phyloP scores from a whole-genome alignment of 2,888 invertebrate species.

The Alloplasta piceator region DNA sequence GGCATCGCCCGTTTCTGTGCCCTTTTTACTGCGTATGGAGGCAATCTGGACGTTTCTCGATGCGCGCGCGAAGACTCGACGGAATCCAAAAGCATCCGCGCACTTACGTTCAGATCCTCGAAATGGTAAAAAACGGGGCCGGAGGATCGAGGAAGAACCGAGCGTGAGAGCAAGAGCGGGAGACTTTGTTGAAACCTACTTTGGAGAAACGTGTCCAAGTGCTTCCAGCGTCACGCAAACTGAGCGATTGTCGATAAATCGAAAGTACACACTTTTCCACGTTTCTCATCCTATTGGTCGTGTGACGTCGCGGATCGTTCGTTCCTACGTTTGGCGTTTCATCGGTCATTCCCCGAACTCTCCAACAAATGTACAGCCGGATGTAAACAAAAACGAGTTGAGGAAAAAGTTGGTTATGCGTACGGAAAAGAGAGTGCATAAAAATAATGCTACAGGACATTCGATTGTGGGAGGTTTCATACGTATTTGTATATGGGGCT shows the following conservation, averaged over 20 bases:
- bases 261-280: slow-evolving; percentile 31
- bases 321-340: neutral
- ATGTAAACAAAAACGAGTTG: too few relatives aligned
- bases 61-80: slow-evolving; percentile 11
- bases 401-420: too few relatives aligned
- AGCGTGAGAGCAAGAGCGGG: neutral
- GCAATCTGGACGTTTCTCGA: slow-evolving; percentile 41
- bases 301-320: slow-evolving; percentile 8
- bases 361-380: too few relatives aligned
- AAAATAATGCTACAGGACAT: too few relatives aligned
- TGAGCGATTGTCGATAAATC: slow-evolving; percentile 47
- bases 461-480: too few relatives aligned
- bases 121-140: too few relatives aligned
- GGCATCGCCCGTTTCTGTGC: slow-evolving; percentile 18
- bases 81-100: neutral
- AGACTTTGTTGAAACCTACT: slow-evolving; percentile 37
- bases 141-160: too few relatives aligned
- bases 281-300: slow-evolving; percentile 2
- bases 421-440: too few relatives aligned
- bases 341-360: neutral
- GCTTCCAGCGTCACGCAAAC: slow-evolving; percentile 11
- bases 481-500: too few relatives aligned
- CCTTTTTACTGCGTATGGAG: slow-evolving; percentile 35
- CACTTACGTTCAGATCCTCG: neutral
- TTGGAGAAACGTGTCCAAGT: slow-evolving; percentile 13